phyloP scores from a whole-genome alignment of 1,140 invertebrate species.

The Panulirus ornatus region DNA sequence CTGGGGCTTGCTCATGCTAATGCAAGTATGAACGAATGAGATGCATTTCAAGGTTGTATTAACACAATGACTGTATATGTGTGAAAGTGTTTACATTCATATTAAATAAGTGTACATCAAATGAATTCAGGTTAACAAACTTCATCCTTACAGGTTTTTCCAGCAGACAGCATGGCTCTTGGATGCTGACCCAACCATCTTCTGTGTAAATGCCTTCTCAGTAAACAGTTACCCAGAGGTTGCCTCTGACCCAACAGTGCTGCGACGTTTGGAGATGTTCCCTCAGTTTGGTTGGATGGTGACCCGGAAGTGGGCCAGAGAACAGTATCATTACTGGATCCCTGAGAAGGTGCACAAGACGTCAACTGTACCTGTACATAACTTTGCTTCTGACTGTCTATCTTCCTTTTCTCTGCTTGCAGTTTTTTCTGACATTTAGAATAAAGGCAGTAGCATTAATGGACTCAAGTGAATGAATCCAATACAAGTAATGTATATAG shows the following conservation, averaged over 20 bases:
- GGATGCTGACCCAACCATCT: slow-evolving; percentile 81
- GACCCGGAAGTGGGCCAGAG: slow-evolving; percentile 76
- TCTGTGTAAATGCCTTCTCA: slow-evolving; percentile 85
- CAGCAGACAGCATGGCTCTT: slow-evolving; percentile 82
- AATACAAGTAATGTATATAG: no score
- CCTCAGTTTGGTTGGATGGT: slow-evolving; percentile 85
- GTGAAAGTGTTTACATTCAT: no score
- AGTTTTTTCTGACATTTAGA: no score
- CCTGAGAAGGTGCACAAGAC: slow-evolving; percentile 30
- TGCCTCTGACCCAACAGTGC: slow-evolving; percentile 80
- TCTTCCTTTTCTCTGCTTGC: neutral
- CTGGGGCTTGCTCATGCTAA: no score
- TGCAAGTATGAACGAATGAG: no score
- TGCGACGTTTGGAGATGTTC: slow-evolving; percentile 84
- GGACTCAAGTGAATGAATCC: no score
- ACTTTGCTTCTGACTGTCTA: neutral
- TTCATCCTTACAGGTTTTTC: slow-evolving; percentile 80
- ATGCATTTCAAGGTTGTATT: no score
- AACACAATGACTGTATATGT: no score
- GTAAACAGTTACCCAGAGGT: slow-evolving; percentile 84
- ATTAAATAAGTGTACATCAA: no score
- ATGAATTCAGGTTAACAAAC: no score
- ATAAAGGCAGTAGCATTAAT: no score
- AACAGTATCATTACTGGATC: slow-evolving; percentile 39
- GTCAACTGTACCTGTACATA: neutral